Conservation (phyloP, 2,888 invertebrate genomes). For the Torymus auratus region DNA sequence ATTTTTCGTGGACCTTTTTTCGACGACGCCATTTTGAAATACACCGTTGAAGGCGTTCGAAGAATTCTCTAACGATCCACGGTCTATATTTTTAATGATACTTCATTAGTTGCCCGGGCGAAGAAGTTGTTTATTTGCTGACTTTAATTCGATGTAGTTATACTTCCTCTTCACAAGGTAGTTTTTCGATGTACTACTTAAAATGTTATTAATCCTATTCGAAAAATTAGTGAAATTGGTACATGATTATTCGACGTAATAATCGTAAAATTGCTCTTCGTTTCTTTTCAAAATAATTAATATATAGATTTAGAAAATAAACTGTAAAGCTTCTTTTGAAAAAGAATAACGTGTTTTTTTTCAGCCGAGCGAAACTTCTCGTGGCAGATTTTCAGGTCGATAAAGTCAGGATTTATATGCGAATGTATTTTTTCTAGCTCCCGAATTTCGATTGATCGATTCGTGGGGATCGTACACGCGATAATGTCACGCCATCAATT, state of each 20-base stretch:
- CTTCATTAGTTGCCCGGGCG: constrained; percentile 55
- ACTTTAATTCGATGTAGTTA: constrained; percentile 4
- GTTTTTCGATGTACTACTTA: too few species aligned
- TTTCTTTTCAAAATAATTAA: too few species aligned
- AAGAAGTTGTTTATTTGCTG: constrained; percentile 49
- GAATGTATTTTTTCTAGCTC: constrained; percentile 44
- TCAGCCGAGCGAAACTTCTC: constrained; percentile 25
- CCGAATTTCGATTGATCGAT: constrained; percentile 62
- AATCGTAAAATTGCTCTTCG: too few species aligned
- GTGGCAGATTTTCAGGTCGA: constrained; percentile 41
- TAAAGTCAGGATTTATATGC: constrained; percentile 53
- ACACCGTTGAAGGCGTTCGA: constrained; percentile 62
- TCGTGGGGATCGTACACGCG: constrained; percentile 63
- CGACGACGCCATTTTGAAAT: constrained; percentile 64
- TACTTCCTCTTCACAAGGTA: too few species aligned
- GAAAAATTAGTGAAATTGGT: too few species aligned
- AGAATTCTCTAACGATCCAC: constrained; percentile 62
- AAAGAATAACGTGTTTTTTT: constrained; percentile 25
- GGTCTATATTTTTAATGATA: constrained; percentile 58
- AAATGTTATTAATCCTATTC: too few species aligned
- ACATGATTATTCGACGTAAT: too few species aligned
- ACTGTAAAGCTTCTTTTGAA: constrained; percentile 12
- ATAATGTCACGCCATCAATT: constrained; percentile 68
- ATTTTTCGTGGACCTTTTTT: constrained; percentile 45
- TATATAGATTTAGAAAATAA: not conserved